Base-by-base conservation (phyloP, 2,797 vertebrate genomes). In the Epinephelus awoara region DNA sequence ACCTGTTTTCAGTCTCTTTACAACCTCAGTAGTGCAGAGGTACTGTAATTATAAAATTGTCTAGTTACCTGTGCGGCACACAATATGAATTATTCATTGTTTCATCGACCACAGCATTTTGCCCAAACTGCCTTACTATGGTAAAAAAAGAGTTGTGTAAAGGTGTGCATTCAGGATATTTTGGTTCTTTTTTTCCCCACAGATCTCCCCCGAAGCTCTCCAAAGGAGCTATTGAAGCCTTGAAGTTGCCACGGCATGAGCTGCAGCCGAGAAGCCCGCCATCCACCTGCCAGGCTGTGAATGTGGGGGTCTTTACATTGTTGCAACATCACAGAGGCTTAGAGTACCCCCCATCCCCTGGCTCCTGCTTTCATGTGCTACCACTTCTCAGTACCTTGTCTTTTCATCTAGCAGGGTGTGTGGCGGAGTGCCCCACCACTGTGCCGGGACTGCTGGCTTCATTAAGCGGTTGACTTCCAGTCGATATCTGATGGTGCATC, bases 391-490 rank as follows among this genome's bases (percentile, higher is more conserved):
- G 80, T 54, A 49, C 78, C 72, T 81, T 75, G 85, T 86, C 87
- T 87, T 91, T 94, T 91, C 80, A 93, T 94, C 90, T 86, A 57
- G 85, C 89, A 56, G 86, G 78, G 82, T 82, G 89, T 85, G 82
- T 74, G 88, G 80, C 54, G 10, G 79, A 75, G 72, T 54, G 85
- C 56, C 82, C 83, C 77, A 71, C 89, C 72, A 77, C 91, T 90
- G 90, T 55, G 85, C 82, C 29, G 80, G 82, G 86, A 91, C 83
- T 91, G 83, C 92, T 59, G 91, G 82, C 91, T 94, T 95, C 94
- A 94, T 95, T 95, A 95, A 89, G 89, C 84, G 50, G 92, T 93
- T 92, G 92, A 94, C 91, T 94, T 93, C 83, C 88, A 92, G 93
- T 95, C 93, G 84, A 95, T 94, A 93, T 88, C 83, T 87, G 92